These are phyloP conservation scores for Ailuropoda melanoleuca DNA, from an alignment of 2,113 vertebrate species.

Conservation along the genomic window DNA sequence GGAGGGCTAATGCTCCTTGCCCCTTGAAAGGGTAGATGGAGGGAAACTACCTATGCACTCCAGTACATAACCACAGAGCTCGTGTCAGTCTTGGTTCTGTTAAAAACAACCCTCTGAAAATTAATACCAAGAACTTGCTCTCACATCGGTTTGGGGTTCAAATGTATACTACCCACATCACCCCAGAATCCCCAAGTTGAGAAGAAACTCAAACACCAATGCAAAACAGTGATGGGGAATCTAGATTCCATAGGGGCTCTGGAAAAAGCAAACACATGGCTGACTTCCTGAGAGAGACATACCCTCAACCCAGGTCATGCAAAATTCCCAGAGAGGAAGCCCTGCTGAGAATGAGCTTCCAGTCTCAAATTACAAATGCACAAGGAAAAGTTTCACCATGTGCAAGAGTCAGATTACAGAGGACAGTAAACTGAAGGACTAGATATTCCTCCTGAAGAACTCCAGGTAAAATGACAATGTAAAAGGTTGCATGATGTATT, in stretches of 20 bases:
- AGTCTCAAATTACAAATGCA: background rate
- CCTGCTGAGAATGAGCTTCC: background rate
- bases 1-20: accelerated
- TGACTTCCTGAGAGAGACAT: background rate
- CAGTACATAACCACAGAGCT: background rate
- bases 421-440: background rate
- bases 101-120: background rate
- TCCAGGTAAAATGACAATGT: background rate
- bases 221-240: background rate
- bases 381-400: background rate
- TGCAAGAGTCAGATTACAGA: background rate
- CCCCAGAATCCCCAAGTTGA: background rate
- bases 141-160: background rate
- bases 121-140: background rate
- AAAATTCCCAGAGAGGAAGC: background rate
- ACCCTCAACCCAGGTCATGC: background rate
- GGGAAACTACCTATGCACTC: background rate
- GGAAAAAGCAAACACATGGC: background rate
- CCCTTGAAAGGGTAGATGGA: background rate
- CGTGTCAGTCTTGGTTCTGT: no score
- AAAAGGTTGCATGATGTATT: background rate
- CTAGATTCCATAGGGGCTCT: background rate
- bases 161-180: background rate
- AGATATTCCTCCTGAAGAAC: background rate
- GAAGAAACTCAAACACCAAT: background rate